Evolutionary conservation across 1,140 invertebrate genomes (phyloP).

Genomic region (Amyelois transitella): DNA sequence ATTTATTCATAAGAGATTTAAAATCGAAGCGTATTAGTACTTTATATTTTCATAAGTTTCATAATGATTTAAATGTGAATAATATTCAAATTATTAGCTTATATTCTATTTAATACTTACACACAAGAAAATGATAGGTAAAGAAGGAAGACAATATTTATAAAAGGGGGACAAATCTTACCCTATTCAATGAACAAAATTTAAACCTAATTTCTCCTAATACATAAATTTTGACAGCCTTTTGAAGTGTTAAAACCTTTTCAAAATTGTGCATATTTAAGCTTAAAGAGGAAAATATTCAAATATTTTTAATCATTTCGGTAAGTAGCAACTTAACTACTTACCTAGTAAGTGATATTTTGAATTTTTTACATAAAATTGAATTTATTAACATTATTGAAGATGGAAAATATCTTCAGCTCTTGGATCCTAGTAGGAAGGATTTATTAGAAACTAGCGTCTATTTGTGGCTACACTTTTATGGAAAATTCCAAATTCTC

Average conservation of each 20-base stretch:
- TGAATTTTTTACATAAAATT: no score
- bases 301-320: background rate
- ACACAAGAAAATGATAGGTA: background rate
- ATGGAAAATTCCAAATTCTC: no score
- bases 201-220: slow-evolving; percentile 4
- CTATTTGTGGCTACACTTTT: no score
- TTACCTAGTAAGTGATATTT: no score
- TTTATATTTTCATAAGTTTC: slow-evolving; percentile 22
- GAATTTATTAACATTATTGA: no score
- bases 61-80: background rate
- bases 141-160: slow-evolving; percentile 13
- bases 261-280: slow-evolving; percentile 28
- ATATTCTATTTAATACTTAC: background rate
- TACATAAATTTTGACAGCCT: slow-evolving; percentile 20
- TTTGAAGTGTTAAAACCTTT: slow-evolving; percentile 20
- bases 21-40: slow-evolving; percentile 33
- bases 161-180: slow-evolving; percentile 1
- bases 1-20: slow-evolving; percentile 46
- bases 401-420: background rate
- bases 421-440: background rate
- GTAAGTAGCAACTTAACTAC: no score
- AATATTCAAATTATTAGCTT: background rate
- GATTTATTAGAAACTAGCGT: background rate
- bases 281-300: slow-evolving; percentile 18
- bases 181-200: background rate